Base-by-base conservation (phyloP, 2,888 invertebrate species). In the Plagodis pulveraria region DNA sequence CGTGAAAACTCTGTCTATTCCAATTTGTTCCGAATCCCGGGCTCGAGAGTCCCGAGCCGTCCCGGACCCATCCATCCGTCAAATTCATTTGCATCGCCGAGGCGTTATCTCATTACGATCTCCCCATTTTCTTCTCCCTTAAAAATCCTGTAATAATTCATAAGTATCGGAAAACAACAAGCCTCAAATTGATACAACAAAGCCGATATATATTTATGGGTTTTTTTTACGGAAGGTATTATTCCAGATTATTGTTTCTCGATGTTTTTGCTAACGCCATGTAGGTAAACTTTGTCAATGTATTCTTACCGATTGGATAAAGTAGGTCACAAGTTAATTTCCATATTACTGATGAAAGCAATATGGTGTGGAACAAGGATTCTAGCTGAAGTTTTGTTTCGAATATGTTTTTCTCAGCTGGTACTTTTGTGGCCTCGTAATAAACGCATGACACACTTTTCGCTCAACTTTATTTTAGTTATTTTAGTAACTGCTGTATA, bases 61-160 rank as follows among this genome's bases (percentile, higher is more conserved):
- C 72, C 72, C 66, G 72, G 63, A 70, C 67, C 72, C 76, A 75
- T 70, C 75, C 74, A 72, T 71, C 76, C 77, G 73, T 72, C 77
- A 80, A 87, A 87, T 83, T 84, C 81, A 86, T 89, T 89, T 87
- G 87, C 87, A 86, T 88, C 81, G 73, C 69, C 72, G 74, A 77
- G 73, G 80, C 82, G 84, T 86, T 84, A 85, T 81, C 86, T 86
- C 77, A 84, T 88, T 87, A 86, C 77, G 74, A 79, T 77, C 81
- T 82, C 72, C 76, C 72, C 78, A 83, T 83, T 84, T 66, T 72
- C 74, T 73, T 69, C 69, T 67, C 67, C 67, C 63, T 72, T 67
- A 72, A 69, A 68, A 76, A 75, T 70, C 74, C 67, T 65, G 70
- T 75, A 78, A 80, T 76, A 78, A 78, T 79, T 82, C 77, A 80